Conservation (phyloP, 2,888 invertebrate genomes). For the Fragum fragum region DNA sequence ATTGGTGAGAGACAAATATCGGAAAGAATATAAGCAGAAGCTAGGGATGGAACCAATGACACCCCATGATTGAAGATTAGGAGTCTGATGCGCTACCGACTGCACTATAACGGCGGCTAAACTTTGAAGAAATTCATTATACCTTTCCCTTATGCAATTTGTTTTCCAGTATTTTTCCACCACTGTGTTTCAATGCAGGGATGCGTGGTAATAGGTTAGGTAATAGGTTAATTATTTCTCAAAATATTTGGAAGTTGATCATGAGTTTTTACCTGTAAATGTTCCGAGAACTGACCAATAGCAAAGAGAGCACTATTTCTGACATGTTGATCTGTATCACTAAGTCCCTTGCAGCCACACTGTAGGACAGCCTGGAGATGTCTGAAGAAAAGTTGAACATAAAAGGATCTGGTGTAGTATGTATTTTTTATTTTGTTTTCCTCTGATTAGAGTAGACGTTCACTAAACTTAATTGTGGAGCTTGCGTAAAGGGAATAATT, state of each 20-base stretch:
- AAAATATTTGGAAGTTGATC: neutral
- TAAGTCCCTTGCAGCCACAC: slow-evolving; percentile 91
- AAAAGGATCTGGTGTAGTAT: too few relatives aligned
- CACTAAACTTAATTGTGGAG: too few relatives aligned
- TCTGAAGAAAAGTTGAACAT: slow-evolving; percentile 73
- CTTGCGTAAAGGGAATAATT: too few relatives aligned
- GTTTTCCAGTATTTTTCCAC: neutral
- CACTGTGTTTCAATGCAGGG: neutral
- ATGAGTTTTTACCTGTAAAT: slow-evolving; percentile 90
- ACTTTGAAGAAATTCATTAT: too few relatives aligned
- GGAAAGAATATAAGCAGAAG: too few relatives aligned
- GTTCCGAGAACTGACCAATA: slow-evolving; percentile 93
- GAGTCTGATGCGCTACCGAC: too few relatives aligned
- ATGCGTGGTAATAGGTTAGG: slow-evolving; percentile 3
- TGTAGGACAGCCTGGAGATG: slow-evolving; percentile 91
- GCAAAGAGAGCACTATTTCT: slow-evolving; percentile 93
- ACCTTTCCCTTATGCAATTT: neutral
- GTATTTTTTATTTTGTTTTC: too few relatives aligned
- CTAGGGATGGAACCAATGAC: too few relatives aligned
- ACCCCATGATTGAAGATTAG: too few relatives aligned
- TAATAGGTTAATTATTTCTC: neutral
- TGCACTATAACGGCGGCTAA: too few relatives aligned
- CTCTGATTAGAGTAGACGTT: too few relatives aligned
- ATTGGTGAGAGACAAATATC: too few relatives aligned
- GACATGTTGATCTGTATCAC: slow-evolving; percentile 90